Base-by-base conservation (phyloP, 2,888 invertebrate genomes). In the Gisinianus flammeolus region DNA sequence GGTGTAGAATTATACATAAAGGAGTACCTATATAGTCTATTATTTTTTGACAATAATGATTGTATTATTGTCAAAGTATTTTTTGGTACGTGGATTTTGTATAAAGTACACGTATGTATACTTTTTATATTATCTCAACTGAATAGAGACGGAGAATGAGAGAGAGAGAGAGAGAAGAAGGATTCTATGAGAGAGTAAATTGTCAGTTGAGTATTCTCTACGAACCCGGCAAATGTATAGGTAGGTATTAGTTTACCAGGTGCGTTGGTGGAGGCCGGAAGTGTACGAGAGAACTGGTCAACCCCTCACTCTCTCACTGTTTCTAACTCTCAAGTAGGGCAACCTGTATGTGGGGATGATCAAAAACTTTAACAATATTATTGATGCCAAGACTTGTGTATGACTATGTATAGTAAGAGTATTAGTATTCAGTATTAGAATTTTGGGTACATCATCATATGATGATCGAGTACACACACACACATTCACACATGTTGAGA, bases 201-300 rank as follows among this genome's bases (percentile, higher is more conserved):
- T 44, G 44, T 16, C 44, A 44, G 44, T 44, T 44, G 44, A 44
- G 19, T 16, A 16, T 44, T 52, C 22, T 64, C 44, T 22, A 16
- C 24, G 31, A 4, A 12, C 56, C n/a, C 31, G n/a, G 12, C 22
- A 35, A 52, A n/a, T 54, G 35, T 70, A 72, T 58, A 33, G 62
- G 5, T 44, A 31, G 19, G 70, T 30, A 56, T 24, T 58, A 16
- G 52, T 58, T 54, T 66, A 78, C 82, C 81, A 82, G 81, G 83
- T 83, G 82, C 78, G 82, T 80, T 80, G 82, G 81, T 81, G 80
- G 62, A 80, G 81, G 80, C 83, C 83, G 83, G 83, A 83, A 83
- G 81, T 70, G 67, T n/a, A n/a, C n/a, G 31, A 26, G 26, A 77
- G 81, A 83, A 80, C 81, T 82, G 83, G 83, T 83, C 83, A 83